Conservation (phyloP, 2,113 vertebrate species). For the Prolemur simus region DNA sequence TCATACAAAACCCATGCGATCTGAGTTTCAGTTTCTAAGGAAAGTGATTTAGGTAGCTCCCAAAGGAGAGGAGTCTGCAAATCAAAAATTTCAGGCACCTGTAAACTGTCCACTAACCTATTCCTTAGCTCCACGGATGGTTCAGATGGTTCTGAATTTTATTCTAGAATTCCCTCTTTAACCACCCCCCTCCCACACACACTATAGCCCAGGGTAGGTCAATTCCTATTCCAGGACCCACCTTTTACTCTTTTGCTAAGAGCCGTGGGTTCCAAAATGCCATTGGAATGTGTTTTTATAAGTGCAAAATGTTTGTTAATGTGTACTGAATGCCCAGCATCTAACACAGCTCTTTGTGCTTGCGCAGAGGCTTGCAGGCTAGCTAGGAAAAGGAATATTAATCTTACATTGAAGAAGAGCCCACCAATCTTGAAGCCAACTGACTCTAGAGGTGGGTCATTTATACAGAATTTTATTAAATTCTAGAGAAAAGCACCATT, state of each 20-base stretch:
- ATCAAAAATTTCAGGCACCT: background rate
- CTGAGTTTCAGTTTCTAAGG: slow-evolving; percentile 37
- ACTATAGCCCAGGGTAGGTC: background rate
- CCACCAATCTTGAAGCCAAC: background rate
- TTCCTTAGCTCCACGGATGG: background rate
- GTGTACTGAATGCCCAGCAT: background rate
- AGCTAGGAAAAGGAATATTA: background rate
- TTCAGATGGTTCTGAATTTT: slow-evolving; percentile 14
- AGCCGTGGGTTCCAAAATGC: slow-evolving; percentile 11
- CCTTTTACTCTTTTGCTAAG: slow-evolving; percentile 14
- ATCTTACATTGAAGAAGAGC: background rate
- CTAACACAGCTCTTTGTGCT: background rate
- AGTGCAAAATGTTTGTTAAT: background rate
- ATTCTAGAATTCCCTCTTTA: background rate
- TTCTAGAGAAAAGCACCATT: background rate
- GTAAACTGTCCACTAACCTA: background rate
- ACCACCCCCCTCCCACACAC: background rate
- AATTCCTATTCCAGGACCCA: background rate
- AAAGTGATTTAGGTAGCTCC: background rate
- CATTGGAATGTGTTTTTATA: background rate
- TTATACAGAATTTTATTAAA: background rate
- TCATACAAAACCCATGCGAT: background rate
- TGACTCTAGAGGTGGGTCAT: background rate
- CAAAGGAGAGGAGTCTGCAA: slow-evolving; percentile 12
- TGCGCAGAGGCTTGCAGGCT: background rate